Base-by-base conservation (phyloP, 2,888 invertebrate genomes). In the Octodonta nipae region DNA sequence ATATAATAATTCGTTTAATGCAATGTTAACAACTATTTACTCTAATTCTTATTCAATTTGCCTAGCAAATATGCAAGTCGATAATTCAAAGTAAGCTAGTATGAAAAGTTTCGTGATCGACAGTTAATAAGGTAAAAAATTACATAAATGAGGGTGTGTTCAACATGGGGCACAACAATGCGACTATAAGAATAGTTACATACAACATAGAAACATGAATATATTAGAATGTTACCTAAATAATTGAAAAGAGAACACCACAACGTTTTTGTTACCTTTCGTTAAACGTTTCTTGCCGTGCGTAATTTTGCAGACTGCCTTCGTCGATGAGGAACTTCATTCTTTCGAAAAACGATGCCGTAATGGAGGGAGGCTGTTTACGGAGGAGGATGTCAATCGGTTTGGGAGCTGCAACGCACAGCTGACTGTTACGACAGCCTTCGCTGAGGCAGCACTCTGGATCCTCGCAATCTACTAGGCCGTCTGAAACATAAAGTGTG, bases 321-420 rank as follows among this genome's bases (percentile, higher is more conserved):
- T 93, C 92, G 63, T 96, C 95, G 46, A 98, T 92, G 43, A 98
- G 73, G 69, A 98, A 98, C 58, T 89, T 88, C 87, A 95, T 92
- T 52, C 93, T 75, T 60, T 96, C 92, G 59, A 91, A 95, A 73
- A 98, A 98, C 1, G 93, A 92, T 1, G 95, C 93, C 0, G 93
- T 95, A 51, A 92, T 87, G 13, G 89, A 87, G 2, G 93, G 92
- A 0, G 95, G 91, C 57, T 95, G 93, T 63, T 93, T 93, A 35
- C 93, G 71, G 28, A 95, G 70, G 10, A 98, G 70, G 42, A 96
- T 91, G 60, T 96, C 93, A 38, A 89, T 86, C 5, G 98, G 96
- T 54, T 92, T 91, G 2, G 92, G 89, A 0, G 92, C 85, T 0
- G 89, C 84, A 5, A 91, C 85, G 65, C 96, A 98, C 35, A 91